A percentile compares a stretch with the other conserved stretches of the same genome.
phyloP scores from a whole-genome alignment of 2,797 vertebrate species.

The Nyctalus aviator region DNA sequence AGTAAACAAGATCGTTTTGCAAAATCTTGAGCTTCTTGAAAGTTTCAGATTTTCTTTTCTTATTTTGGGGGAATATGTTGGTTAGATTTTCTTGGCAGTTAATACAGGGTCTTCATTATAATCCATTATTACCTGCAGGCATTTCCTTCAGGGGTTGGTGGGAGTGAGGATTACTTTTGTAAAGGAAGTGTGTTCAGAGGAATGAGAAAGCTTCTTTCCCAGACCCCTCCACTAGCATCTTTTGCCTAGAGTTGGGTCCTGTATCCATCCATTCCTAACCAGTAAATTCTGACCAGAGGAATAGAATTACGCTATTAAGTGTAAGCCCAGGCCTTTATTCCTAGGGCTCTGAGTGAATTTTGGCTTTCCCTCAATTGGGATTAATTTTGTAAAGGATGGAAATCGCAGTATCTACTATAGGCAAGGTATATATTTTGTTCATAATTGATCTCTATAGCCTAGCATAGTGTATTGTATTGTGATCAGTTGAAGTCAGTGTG shows the following conservation, averaged over 20 bases:
- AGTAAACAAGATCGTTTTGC: slow-evolving; percentile 9
- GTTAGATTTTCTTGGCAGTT: slow-evolving; percentile 18
- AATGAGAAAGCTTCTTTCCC: slow-evolving; percentile 23
- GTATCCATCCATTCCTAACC: background rate
- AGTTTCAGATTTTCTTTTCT: slow-evolving; percentile 19
- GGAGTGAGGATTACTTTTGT: background rate
- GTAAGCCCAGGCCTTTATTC: background rate
- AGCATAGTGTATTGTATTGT: background rate
- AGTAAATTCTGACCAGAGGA: background rate
- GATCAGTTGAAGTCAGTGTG: slow-evolving; percentile 19
- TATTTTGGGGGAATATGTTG: background rate
- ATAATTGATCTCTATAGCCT: background rate
- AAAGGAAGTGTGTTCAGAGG: slow-evolving; percentile 5
- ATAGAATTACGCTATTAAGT: background rate
- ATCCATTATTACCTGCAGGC: background rate
- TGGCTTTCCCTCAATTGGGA: background rate
- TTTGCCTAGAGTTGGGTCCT: slow-evolving; percentile 23
- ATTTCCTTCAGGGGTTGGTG: background rate
- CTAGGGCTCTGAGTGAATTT: background rate
- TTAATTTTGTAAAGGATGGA: slow-evolving; percentile 28
- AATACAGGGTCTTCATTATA: background rate
- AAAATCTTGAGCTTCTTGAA: slow-evolving; percentile 3
- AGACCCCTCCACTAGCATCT: background rate
- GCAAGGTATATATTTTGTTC: slow-evolving; percentile 6
- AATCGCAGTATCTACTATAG: background rate